Conservation (phyloP, 2,113 vertebrate genomes). For the Brachionichthys hirsutus region DNA sequence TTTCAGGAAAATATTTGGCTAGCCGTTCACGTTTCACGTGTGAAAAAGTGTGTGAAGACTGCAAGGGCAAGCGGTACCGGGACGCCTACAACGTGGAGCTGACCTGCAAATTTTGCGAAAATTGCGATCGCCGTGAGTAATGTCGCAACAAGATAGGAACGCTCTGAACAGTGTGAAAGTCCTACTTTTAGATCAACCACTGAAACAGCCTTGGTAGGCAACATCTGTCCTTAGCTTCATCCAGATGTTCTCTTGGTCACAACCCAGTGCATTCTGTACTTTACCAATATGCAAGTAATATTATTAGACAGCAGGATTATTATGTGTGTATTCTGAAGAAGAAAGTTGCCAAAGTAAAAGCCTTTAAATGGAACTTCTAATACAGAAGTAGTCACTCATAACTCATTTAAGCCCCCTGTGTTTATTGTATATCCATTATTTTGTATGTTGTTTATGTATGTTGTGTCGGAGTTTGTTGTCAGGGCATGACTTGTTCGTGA, state of each 20-base stretch:
- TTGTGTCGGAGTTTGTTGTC: neutral
- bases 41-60: accelerated
- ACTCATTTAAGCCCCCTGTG: neutral
- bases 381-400: neutral
- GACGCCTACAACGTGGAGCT: neutral
- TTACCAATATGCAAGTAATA: neutral
- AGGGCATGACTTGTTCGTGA: conserved; percentile 9
- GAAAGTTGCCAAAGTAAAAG: neutral
- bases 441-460: neutral
- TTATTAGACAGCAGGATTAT: neutral
- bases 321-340: neutral
- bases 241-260: too few relatives aligned
- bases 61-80: accelerated
- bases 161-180: too few relatives aligned
- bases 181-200: too few relatives aligned
- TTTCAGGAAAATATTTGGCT: conserved; percentile 18
- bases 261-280: too few relatives aligned
- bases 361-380: too few relatives aligned
- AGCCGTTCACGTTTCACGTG: accelerated
- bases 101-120: conserved; percentile 15
- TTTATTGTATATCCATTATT: neutral
- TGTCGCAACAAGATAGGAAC: neutral
- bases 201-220: too few relatives aligned
- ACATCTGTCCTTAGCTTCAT: too few relatives aligned
- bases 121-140: conserved; percentile 56